These are phyloP conservation scores for Neogobius melanostomus DNA, from an alignment of 2,113 vertebrate genomes.

Conservation along the genomic window DNA sequence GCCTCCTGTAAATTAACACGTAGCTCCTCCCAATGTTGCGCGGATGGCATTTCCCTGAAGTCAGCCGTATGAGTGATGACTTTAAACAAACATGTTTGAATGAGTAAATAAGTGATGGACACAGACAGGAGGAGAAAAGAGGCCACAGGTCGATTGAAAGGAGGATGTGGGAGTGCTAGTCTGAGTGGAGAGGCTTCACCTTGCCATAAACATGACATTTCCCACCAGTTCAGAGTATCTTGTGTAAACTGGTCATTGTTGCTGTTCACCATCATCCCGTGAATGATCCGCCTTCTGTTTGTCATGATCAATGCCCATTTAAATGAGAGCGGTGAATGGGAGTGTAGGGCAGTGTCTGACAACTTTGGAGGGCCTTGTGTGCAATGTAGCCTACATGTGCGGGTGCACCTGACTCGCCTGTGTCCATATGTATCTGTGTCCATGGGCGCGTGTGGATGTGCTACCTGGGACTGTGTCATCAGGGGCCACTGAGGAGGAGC, in stretches of 20 bases:
- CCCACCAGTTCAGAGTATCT: slow-evolving; percentile 66
- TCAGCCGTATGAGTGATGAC: slow-evolving; percentile 14
- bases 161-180: slow-evolving; percentile 51
- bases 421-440: slow-evolving; percentile 26
- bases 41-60: slow-evolving; percentile 25
- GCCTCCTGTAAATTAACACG: slow-evolving; percentile 35
- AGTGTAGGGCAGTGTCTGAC: background rate
- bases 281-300: slow-evolving; percentile 55
- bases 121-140: slow-evolving; percentile 28
- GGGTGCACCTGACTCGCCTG: slow-evolving; percentile 17
- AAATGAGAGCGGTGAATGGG: slow-evolving; percentile 19
- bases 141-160: slow-evolving; percentile 52
- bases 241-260: slow-evolving; percentile 66
- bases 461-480: slow-evolving; percentile 45
- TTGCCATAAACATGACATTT: slow-evolving; percentile 75
- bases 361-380: slow-evolving; percentile 10
- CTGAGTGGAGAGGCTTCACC: slow-evolving; percentile 53
- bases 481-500: slow-evolving; percentile 69
- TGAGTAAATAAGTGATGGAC: slow-evolving; percentile 31
- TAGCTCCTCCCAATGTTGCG: slow-evolving; percentile 5
- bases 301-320: slow-evolving; percentile 27
- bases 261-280: slow-evolving; percentile 51
- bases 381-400: background rate
- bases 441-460: slow-evolving; percentile 39
- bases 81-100: slow-evolving; percentile 18